These are phyloP conservation scores for Oxytorus armatus DNA, from an alignment of 2,888 invertebrate genomes.

Conservation along the genomic window DNA sequence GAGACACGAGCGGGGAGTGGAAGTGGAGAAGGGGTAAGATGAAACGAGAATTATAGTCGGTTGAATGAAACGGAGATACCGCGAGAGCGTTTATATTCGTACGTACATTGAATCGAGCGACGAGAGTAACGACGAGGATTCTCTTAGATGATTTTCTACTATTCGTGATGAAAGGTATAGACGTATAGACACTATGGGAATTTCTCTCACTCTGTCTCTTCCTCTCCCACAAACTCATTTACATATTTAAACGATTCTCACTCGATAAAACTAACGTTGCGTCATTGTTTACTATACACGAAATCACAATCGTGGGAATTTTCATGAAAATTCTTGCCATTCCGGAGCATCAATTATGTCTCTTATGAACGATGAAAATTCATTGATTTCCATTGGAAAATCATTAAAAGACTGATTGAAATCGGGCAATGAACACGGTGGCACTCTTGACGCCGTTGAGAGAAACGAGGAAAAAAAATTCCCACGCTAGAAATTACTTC, in stretches of 20 bases:
- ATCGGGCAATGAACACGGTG: too few relatives aligned
- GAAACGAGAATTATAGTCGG: conserved; percentile 67
- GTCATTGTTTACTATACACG: conserved; percentile 23
- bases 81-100: conserved; percentile 46
- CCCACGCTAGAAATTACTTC: conserved; percentile 6
- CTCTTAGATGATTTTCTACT: not conserved
- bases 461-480: too few relatives aligned
- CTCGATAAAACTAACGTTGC: conserved; percentile 16
- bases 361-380: not conserved
- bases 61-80: conserved; percentile 71
- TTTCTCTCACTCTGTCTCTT: not conserved
- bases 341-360: not conserved
- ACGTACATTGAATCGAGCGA: conserved; percentile 56
- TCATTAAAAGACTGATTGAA: too few relatives aligned
- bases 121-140: conserved; percentile 38
- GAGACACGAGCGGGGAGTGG: conserved; percentile 39
- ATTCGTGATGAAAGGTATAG: not conserved
- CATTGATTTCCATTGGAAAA: not conserved
- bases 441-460: too few relatives aligned
- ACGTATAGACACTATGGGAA: not conserved
- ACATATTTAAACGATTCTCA: conserved; percentile 24
- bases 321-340: not conserved
- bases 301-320: not conserved
- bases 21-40: conserved; percentile 27
- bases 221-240: conserved; percentile 14